Evolutionary conservation across 2,888 invertebrate species (phyloP), one percentile per base, ranked within the genome.

Genomic region (Cheilosia vulpina): DNA sequence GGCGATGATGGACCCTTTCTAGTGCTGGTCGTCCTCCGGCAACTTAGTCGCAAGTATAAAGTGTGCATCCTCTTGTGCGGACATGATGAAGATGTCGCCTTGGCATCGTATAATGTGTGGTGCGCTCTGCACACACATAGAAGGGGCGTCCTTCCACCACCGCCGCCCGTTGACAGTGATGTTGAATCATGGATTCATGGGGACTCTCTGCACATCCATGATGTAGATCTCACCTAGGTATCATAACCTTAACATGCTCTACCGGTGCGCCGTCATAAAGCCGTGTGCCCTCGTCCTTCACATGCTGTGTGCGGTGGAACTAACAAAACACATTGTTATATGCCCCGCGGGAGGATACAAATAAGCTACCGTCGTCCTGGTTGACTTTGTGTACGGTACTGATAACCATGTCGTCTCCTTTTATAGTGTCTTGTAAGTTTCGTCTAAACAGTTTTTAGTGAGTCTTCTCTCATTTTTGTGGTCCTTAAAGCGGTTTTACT

Each of bases 371-470:
- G 53, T 75, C 45, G 53, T 75, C 65, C 69, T 63, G 73, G 57
- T 75, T 83, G 83, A 58, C 80, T 76, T 76, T 71, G 45, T 68
- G 60, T 34, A 47, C 53, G 38, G 60, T 76, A 62, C 76, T 81
- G 85, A 85, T 81, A 85, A 72, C 81, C 85, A 81, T 85, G 84
- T 85, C 84, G 81, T 85, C 85, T 85, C 85, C 81, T 85, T 85
- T 81, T 77, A 81, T 85, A 72, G 85, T 81, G 81, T 58, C 85
- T 85, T 85, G 81, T 85, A 81, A 81, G 81, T 76, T 83, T 65
- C 79, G 34, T 24, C 79, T 57, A 55, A 72, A 53, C 34, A 52
- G 66, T 73, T 72, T 63, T 72, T 57, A 57, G 52, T 45, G 21
- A 21, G 17, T 55, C 34, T 11, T 17, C 7, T 21, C 0, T 34